These are phyloP conservation scores for Dysidea cf. avara DNA, from an alignment of 37 sponge, comb jelly and placozoan species.

Conservation along the genomic window DNA sequence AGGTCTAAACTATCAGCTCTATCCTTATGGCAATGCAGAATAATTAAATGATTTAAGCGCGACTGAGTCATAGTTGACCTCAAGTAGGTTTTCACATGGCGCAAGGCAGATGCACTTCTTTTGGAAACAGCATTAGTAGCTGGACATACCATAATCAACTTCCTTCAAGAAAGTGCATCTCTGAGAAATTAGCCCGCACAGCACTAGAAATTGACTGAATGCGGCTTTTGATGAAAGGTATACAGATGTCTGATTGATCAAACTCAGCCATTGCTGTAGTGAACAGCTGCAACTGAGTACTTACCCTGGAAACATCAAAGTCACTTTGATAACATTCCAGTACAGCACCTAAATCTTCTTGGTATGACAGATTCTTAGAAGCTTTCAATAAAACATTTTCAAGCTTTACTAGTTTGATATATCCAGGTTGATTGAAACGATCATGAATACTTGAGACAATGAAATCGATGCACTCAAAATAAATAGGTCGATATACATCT, in stretches of 20 bases:
- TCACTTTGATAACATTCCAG: neutral
- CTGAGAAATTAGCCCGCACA: too few relatives aligned
- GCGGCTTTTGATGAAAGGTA: too few relatives aligned
- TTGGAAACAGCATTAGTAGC: neutral
- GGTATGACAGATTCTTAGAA: neutral
- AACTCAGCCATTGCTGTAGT: too few relatives aligned
- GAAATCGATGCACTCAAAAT: slow-evolving; percentile 31
- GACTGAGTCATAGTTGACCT: neutral
- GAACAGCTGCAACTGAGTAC: slow-evolving; percentile 17
- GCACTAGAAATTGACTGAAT: too few relatives aligned
- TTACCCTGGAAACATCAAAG: neutral
- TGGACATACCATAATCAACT: neutral
- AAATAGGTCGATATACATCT: neutral
- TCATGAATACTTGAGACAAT: neutral
- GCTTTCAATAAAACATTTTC: slow-evolving; percentile 2
- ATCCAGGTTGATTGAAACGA: slow-evolving; percentile 20
- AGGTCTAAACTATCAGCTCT: neutral
- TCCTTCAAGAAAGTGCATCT: too few relatives aligned
- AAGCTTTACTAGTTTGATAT: neutral
- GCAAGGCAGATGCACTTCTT: neutral
- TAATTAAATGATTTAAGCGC: neutral
- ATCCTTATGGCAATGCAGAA: neutral
- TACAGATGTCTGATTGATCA: too few relatives aligned
- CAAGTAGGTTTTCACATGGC: neutral
- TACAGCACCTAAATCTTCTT: neutral